Conservation (phyloP, 2,113 vertebrate genomes). For the Corythaixoides concolor region DNA sequence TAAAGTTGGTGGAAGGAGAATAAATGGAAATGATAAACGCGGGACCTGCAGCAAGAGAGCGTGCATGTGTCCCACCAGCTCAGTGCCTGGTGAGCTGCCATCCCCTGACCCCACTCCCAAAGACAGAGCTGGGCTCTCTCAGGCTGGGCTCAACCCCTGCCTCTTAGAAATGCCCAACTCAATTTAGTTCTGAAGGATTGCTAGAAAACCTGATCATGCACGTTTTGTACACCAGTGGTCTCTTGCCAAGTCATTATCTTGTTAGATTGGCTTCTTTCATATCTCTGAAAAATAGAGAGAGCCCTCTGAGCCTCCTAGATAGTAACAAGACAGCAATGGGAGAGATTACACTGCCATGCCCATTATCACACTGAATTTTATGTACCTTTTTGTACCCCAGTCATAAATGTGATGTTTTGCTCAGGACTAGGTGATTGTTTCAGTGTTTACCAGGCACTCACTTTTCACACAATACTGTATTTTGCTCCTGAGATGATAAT, state of each 20-base stretch:
- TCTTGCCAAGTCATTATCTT: background rate
- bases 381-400: background rate
- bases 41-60: background rate
- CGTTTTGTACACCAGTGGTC: background rate
- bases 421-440: background rate
- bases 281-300: background rate
- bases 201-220: background rate
- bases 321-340: background rate
- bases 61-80: background rate
- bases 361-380: background rate
- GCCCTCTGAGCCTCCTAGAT: background rate
- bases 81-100: background rate
- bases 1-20: background rate
- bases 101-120: rapidly evolving
- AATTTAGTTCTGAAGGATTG: background rate
- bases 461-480: background rate
- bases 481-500: background rate
- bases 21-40: background rate
- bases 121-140: background rate
- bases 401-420: background rate
- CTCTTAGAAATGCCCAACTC: background rate
- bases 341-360: background rate
- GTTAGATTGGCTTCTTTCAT: background rate
- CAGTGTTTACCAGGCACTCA: background rate
- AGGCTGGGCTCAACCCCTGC: background rate